phyloP scores from a whole-genome alignment of 2,113 vertebrate genomes.

The Muntiacus reevesi region DNA sequence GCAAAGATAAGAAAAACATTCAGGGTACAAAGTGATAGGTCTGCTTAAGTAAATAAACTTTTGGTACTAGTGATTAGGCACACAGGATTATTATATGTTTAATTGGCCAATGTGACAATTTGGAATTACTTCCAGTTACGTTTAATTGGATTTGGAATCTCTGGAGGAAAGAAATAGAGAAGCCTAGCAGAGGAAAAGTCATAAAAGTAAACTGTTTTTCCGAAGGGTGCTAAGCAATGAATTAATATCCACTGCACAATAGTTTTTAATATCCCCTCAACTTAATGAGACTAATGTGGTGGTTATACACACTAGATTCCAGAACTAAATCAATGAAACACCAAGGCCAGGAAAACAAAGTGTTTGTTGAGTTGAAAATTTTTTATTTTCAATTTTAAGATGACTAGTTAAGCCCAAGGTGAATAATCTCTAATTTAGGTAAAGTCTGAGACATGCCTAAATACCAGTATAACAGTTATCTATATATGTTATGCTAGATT shows the following conservation, averaged over 20 bases:
- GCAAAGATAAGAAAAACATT: constrained; percentile 78
- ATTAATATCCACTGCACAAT: constrained; percentile 82
- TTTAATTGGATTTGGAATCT: constrained; percentile 88
- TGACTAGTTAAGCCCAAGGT: constrained; percentile 69
- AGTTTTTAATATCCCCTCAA: constrained; percentile 80
- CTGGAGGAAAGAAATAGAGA: constrained; percentile 79
- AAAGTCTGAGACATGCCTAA: constrained; percentile 37
- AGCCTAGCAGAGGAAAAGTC: constrained; percentile 74
- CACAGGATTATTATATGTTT: constrained; percentile 87
- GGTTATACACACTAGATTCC: constrained; percentile 68
- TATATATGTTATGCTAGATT: neutral
- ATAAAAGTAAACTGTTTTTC: constrained; percentile 85
- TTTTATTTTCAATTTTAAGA: constrained; percentile 52
- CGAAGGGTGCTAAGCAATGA: constrained; percentile 79
- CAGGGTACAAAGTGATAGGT: constrained; percentile 76
- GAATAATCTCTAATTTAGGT: constrained; percentile 64
- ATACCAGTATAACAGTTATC: neutral
- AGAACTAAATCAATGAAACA: constrained; percentile 77
- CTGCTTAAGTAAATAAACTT: constrained; percentile 85
- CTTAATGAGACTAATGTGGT: constrained; percentile 78
- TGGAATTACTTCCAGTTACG: constrained; percentile 86
- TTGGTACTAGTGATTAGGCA: constrained; percentile 83
- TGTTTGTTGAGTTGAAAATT: constrained; percentile 5
- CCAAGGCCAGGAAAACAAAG: constrained; percentile 44
- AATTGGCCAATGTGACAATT: constrained; percentile 87